These are phyloP conservation scores for Diprion similis DNA, from an alignment of 1,140 invertebrate species.

Conservation along the genomic window DNA sequence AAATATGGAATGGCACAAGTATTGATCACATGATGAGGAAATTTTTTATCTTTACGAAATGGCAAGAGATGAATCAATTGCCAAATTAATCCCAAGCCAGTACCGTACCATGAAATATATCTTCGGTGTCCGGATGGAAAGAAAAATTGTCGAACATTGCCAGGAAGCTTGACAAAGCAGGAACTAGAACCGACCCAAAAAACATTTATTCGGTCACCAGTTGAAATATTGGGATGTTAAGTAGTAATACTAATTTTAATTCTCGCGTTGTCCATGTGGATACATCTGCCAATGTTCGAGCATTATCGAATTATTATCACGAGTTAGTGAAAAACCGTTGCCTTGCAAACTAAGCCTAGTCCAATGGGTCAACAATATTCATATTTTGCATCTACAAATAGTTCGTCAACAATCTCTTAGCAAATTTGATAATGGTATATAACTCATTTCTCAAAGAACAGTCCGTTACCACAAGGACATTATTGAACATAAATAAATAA, in stretches of 20 bases:
- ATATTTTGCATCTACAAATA: not conserved
- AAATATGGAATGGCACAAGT: no score
- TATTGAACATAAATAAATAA: not conserved
- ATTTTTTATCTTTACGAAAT: no score
- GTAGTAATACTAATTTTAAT: not conserved
- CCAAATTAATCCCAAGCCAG: not conserved
- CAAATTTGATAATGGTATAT: not conserved
- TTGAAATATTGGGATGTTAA: not conserved
- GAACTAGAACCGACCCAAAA: not conserved
- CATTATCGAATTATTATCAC: no score
- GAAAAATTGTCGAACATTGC: not conserved
- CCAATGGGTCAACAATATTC: not conserved
- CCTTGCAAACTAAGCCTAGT: not conserved
- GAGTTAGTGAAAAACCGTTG: not conserved
- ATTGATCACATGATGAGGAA: no score
- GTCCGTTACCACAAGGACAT: no score
- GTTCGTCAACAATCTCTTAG: not conserved
- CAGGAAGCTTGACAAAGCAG: not conserved
- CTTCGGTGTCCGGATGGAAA: constrained; percentile 1
- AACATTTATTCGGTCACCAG: not conserved
- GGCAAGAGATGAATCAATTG: not conserved
- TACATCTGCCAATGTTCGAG: not conserved
- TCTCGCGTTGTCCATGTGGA: not conserved
- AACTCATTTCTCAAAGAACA: no score
- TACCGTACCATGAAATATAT: not conserved